Conservation (phyloP, 2,888 invertebrate genomes). For the Drosophila maculinotata region DNA sequence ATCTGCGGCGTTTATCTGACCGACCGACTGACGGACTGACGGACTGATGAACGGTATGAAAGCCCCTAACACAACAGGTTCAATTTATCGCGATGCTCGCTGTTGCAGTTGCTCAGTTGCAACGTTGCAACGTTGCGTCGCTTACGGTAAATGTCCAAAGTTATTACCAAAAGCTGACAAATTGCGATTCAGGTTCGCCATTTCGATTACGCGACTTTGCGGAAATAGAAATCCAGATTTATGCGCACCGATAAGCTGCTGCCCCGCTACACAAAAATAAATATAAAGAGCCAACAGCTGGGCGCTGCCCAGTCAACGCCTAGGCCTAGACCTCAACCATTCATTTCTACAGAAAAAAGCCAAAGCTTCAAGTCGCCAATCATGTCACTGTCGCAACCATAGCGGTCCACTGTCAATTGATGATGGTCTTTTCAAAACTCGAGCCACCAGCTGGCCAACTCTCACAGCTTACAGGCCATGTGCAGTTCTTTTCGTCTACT, state of each 20-base stretch:
- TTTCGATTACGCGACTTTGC: constrained; percentile 58
- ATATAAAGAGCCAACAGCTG: constrained; percentile 23
- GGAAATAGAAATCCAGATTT: constrained; percentile 67
- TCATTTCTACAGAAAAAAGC: too few relatives aligned
- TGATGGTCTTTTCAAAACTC: constrained; percentile 25
- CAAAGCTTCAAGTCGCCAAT: constrained; percentile 53
- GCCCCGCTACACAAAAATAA: constrained; percentile 8
- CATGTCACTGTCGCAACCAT: constrained; percentile 71
- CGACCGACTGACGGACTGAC: not conserved
- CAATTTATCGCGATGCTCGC: constrained; percentile 58
- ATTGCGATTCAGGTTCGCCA: constrained; percentile 65
- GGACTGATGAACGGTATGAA: constrained; percentile 11
- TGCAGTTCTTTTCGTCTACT: constrained; percentile 14
- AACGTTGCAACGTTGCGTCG: constrained; percentile 22
- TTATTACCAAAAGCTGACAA: constrained; percentile 81
- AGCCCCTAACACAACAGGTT: constrained; percentile 64
- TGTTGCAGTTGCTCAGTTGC: not conserved
- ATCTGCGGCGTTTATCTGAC: constrained; percentile 62
- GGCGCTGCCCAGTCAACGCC: constrained; percentile 37
- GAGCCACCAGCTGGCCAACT: constrained; percentile 25
- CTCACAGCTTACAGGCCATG: constrained; percentile 49
- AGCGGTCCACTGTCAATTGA: constrained; percentile 74
- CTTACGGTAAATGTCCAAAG: constrained; percentile 79
- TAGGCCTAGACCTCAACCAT: constrained; percentile 27
- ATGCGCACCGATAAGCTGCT: constrained; percentile 48